These are phyloP conservation scores for Drosophila setifemur DNA, from an alignment of 1,140 invertebrate genomes.

Conservation along the genomic window DNA sequence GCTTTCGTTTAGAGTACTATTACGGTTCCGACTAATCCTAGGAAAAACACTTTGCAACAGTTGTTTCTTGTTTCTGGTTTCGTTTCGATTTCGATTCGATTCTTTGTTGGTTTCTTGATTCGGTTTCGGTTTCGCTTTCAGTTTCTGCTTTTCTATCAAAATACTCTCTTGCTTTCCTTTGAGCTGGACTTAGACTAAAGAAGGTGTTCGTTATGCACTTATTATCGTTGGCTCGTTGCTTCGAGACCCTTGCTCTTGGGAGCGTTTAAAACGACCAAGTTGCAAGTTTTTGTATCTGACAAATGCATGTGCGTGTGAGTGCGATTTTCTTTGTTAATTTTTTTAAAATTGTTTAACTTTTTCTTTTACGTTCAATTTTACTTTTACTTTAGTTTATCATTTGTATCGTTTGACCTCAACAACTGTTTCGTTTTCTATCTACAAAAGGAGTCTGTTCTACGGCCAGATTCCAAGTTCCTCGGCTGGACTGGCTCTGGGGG, in stretches of 20 bases:
- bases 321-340: conserved; percentile 8
- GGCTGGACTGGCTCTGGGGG: too few relatives aligned
- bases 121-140: conserved; percentile 10
- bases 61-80: conserved; percentile 60
- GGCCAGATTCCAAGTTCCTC: conserved; percentile 47
- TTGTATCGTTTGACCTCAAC: conserved; percentile 48
- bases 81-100: conserved; percentile 43
- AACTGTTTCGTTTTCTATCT: conserved; percentile 65
- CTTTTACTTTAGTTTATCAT: conserved; percentile 39
- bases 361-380: conserved; percentile 14
- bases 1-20: conserved; percentile 64
- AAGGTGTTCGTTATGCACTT: conserved; percentile 49
- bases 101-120: conserved; percentile 32
- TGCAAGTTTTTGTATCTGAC: conserved; percentile 51
- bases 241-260: conserved; percentile 42
- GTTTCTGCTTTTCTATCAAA: conserved; percentile 4
- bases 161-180: conserved; percentile 31
- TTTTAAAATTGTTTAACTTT: neutral
- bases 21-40: conserved; percentile 65
- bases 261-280: conserved; percentile 63
- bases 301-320: conserved; percentile 43
- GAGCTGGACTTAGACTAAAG: conserved; percentile 66
- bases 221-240: conserved; percentile 72
- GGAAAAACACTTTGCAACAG: conserved; percentile 75
- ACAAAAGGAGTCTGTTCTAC: conserved; percentile 68